Evolutionary conservation across 1,140 invertebrate species (phyloP).

Genomic region (Cecropterus lyciades): DNA sequence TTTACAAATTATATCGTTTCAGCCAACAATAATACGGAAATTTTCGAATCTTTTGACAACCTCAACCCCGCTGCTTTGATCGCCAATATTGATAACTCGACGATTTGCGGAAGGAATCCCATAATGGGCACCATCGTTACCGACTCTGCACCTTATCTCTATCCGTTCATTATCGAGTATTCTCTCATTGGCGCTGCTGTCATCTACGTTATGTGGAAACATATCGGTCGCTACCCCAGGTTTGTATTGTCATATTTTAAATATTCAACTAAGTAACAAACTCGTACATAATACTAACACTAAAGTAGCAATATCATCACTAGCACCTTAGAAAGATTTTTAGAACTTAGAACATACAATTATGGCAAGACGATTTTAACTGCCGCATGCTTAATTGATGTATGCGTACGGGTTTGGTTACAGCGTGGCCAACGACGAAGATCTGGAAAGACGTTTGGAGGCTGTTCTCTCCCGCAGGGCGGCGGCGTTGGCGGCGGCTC

Average conservation of each 20-base stretch:
- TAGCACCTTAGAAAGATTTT: conserved; percentile 9
- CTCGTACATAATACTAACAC: conserved; percentile 33
- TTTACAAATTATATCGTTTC: conserved; percentile 41
- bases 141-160: conserved; percentile 96
- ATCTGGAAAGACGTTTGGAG: conserved; percentile 93
- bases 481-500: conserved; percentile 91
- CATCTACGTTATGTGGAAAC: conserved; percentile 98
- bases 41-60: conserved; percentile 86
- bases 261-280: conserved; percentile 23
- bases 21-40: conserved; percentile 83
- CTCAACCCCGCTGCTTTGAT: conserved; percentile 86
- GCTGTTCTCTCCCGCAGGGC: conserved; percentile 93
- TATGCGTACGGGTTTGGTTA: conserved; percentile 74
- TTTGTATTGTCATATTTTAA: conserved; percentile 54
- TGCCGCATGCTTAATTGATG: conserved; percentile 54
- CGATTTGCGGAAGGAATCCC: conserved; percentile 91
- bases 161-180: conserved; percentile 98
- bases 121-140: conserved; percentile 97
- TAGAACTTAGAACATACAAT: conserved; percentile 16
- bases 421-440: conserved; percentile 91
- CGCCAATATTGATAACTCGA: conserved; percentile 84
- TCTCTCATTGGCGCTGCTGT: conserved; percentile 98
- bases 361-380: conserved; percentile 15
- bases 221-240: conserved; percentile 94
- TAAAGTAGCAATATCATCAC: conserved; percentile 22